A percentile compares a stretch with the other conserved stretches of the same genome.
Evolutionary conservation across 2,797 vertebrate genomes (phyloP).

Genomic region (Rhinophrynus dorsalis): DNA sequence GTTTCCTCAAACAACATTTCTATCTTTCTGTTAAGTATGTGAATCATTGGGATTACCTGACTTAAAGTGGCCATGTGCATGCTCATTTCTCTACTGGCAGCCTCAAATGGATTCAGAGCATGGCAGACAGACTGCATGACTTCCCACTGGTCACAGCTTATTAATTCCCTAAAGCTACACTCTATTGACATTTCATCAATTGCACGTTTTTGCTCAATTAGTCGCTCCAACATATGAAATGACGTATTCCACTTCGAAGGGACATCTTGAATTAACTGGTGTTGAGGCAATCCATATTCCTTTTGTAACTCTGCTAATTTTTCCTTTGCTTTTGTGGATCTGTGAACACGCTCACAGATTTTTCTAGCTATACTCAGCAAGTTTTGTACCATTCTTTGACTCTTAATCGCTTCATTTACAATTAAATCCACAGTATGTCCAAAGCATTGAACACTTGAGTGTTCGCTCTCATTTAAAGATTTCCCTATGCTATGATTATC

Average conservation of each 20-base stretch:
- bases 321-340: constrained; percentile 86
- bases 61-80: constrained; percentile 87
- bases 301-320: constrained; percentile 86
- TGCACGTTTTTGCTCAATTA: constrained; percentile 92
- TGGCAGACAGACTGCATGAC: constrained; percentile 96
- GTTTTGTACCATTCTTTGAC: constrained; percentile 96
- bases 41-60: constrained; percentile 96
- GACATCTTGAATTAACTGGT: constrained; percentile 89
- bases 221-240: constrained; percentile 91
- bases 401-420: constrained; percentile 95
- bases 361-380: constrained; percentile 91
- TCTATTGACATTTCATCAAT: constrained; percentile 90
- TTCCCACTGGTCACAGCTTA: constrained; percentile 97
- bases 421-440: constrained; percentile 91
- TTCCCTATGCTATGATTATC: constrained; percentile 84
- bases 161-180: constrained; percentile 93
- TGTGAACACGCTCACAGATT: constrained; percentile 91
- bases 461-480: constrained; percentile 85
- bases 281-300: constrained; percentile 84
- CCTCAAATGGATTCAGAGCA: constrained; percentile 91
- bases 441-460: constrained; percentile 88
- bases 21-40: constrained; percentile 91
- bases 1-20: constrained; percentile 96
- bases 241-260: constrained; percentile 94
- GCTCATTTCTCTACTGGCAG: constrained; percentile 92